Conservation (phyloP, 2,113 vertebrate species). For the Phainopepla nitens region DNA sequence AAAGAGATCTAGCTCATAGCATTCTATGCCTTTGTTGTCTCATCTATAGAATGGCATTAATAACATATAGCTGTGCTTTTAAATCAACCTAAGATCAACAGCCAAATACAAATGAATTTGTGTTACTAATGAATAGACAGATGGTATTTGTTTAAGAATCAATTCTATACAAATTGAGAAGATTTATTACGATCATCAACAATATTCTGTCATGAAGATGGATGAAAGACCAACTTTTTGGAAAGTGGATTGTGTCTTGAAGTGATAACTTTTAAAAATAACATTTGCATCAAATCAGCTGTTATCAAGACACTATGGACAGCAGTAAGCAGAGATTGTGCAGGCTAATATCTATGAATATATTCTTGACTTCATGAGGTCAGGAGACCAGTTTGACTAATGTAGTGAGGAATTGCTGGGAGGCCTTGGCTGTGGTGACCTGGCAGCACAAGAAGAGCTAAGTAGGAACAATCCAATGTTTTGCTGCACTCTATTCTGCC, state of each 20-base stretch:
- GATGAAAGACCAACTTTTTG: slow-evolving; percentile 3
- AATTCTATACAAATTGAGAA: not conserved
- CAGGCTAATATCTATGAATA: not conserved
- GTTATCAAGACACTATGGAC: not conserved
- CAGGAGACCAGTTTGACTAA: not conserved
- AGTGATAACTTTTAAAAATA: not conserved
- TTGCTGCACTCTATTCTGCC: not conserved
- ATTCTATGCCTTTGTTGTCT: not conserved
- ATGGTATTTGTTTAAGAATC: slow-evolving; percentile 32
- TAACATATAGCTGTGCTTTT: not conserved
- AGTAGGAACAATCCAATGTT: not conserved
- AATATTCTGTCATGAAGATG: not conserved
- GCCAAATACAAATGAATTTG: not conserved
- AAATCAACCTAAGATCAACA: not conserved
- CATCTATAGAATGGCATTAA: not conserved
- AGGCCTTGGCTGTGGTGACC: not conserved
- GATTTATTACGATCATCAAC: not conserved
- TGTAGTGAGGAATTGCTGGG: not conserved
- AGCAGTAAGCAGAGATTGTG: not conserved
- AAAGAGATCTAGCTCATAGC: not conserved
- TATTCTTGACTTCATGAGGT: not conserved
- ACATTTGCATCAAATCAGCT: not conserved
- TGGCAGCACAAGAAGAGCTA: not conserved
- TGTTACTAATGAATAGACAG: not conserved
- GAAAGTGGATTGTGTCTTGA: not conserved